These are phyloP conservation scores for Amblyopsis hoosieri DNA, from an alignment of 2,797 vertebrate genomes.

Conservation along the genomic window DNA sequence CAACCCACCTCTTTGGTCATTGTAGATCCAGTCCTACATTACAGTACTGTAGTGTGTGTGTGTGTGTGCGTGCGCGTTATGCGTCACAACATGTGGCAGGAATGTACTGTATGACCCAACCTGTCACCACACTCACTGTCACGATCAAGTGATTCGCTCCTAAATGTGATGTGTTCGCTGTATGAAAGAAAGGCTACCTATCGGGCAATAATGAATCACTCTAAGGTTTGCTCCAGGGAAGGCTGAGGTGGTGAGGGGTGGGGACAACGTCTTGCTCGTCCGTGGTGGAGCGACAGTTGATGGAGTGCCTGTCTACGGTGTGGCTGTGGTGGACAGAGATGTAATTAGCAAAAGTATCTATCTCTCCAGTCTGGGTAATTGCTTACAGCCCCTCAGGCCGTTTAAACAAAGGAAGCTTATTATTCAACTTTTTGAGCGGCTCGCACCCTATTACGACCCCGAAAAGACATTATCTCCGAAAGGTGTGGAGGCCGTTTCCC, in stretches of 20 bases:
- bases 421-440: constrained; percentile 64
- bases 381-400: constrained; percentile 65
- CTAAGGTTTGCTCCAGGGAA: constrained; percentile 36
- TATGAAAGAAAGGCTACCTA: constrained; percentile 47
- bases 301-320: constrained; percentile 53
- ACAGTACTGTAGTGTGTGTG: background rate
- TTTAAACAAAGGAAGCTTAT: constrained; percentile 68
- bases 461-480: constrained; percentile 53
- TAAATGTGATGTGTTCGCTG: constrained; percentile 31
- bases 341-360: constrained; percentile 69
- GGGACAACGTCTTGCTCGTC: constrained; percentile 27
- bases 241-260: background rate
- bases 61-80: too few relatives aligned
- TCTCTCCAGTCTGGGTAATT: constrained; percentile 70
- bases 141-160: constrained; percentile 39
- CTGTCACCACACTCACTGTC: constrained; percentile 37
- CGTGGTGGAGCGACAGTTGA: constrained; percentile 38
- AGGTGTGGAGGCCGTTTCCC: constrained; percentile 43
- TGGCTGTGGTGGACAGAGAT: constrained; percentile 50
- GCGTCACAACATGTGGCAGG: too few relatives aligned
- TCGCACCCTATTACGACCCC: constrained; percentile 49
- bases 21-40: too few relatives aligned
- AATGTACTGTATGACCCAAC: too few relatives aligned
- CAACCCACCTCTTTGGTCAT: too few relatives aligned
- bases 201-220: constrained; percentile 39